A percentile compares a stretch with the other conserved stretches of the same genome.
phyloP scores from a whole-genome alignment of 2,113 vertebrate genomes.

The Carassius carassius region DNA sequence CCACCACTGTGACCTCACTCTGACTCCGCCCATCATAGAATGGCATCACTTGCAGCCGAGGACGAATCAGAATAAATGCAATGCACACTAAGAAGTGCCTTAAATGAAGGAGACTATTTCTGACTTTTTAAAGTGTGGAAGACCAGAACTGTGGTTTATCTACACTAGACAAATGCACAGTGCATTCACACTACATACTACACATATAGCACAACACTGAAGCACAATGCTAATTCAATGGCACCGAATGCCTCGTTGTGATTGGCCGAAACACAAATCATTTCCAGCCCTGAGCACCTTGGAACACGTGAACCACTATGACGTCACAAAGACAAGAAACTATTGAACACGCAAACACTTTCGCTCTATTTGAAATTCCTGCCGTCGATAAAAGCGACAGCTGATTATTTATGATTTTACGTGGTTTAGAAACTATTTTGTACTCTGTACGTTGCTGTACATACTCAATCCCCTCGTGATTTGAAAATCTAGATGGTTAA shows the following conservation, averaged over 20 bases:
- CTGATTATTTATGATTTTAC: constrained; percentile 88
- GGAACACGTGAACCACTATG: constrained; percentile 15
- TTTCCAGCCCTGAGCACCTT: constrained; percentile 24
- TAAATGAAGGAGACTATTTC: constrained; percentile 35
- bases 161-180: neutral
- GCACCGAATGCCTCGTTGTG: neutral
- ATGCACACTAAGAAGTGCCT: constrained; percentile 33
- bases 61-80: neutral
- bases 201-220: neutral
- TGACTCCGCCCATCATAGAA: constrained; percentile 53
- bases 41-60: neutral
- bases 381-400: constrained; percentile 44
- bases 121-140: neutral
- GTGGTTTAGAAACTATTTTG: constrained; percentile 63
- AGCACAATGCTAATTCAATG: constrained; percentile 11
- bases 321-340: constrained; percentile 12
- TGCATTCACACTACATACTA: neutral
- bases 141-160: neutral
- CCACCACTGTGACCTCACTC: constrained; percentile 74
- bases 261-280: neutral
- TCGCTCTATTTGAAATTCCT: constrained; percentile 6
- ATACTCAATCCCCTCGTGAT: constrained; percentile 74
- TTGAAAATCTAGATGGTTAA: constrained; percentile 58
- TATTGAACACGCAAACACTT: neutral
- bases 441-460: constrained; percentile 75